Percentiles rank a stretch among this genome's conserved stretches.
phyloP scores from a whole-genome alignment of 2,888 invertebrate genomes.

The Cryptocephalus moraei region DNA sequence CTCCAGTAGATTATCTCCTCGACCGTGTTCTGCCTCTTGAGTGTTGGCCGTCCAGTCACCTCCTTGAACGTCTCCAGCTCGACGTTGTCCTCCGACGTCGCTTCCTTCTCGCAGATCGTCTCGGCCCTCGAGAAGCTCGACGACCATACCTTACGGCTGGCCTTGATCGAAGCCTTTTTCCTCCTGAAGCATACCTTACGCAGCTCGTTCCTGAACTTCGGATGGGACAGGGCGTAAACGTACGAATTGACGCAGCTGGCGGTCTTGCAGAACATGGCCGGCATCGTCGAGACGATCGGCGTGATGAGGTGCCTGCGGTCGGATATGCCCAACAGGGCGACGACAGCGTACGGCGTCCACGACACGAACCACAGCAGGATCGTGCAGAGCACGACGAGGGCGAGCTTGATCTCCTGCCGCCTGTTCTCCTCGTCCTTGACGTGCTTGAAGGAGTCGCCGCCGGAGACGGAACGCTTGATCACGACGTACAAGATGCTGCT shows the following conservation, averaged over 20 bases:
- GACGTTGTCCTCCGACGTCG: no score
- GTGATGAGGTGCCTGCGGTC: conserved; percentile 54
- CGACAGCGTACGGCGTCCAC: conserved; percentile 74
- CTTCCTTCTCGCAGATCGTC: no score
- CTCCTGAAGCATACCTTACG: no score
- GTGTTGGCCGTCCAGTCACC: no score
- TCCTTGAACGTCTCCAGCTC: no score
- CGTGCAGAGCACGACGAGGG: conserved; percentile 56
- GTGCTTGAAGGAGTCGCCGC: conserved; percentile 41
- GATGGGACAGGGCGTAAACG: conserved; percentile 70
- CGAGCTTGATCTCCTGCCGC: conserved; percentile 61
- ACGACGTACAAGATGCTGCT: conserved; percentile 58
- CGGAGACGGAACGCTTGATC: conserved; percentile 19
- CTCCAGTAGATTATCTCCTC: no score
- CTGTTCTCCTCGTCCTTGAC: conserved; percentile 53
- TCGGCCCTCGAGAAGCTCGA: no score
- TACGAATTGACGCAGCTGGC: conserved; percentile 76
- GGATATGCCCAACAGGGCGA: conserved; percentile 63
- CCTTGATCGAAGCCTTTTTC: no score
- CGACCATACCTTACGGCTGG: no score
- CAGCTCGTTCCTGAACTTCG: conserved; percentile 56
- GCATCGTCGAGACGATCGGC: conserved; percentile 63
- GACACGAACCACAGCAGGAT: conserved; percentile 67
- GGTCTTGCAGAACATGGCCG: conserved; percentile 70
- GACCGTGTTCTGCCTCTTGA: no score